Evolutionary conservation across 2,888 invertebrate species (phyloP), one percentile per base, ranked within the genome.

Genomic region (Lysandra coridon): DNA sequence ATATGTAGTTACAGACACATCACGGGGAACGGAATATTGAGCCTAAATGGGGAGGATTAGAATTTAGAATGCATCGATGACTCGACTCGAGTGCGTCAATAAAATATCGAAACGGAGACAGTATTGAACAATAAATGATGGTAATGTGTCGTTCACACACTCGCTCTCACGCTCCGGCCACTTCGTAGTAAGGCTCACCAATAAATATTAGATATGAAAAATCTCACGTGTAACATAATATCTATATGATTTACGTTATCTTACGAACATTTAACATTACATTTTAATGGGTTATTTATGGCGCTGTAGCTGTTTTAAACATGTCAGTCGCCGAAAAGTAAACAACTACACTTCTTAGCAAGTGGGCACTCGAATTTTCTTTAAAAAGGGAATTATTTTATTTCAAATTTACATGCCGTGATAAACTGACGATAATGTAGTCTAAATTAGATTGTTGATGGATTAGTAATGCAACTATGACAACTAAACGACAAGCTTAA

Each of bases 101-200:
- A 90, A 90, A 90, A 88, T 88, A 85, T 88, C 86, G 83, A 85
- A 86, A 87, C 85, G 83, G 82, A 82, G 82, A 83, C 83, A 81
- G 84, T 83, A 89, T 88, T 87, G 87, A 91, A 90, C 87, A 88
- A 91, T 90, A 91, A 92, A 89, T 89, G 87, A 90, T 89, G 88
- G 85, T 89, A 87, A 91, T 89, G 85, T 85, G 83, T 84, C 87
- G 90, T 91, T 92, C 91, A 91, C 91, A 91, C 91, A 85, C 83
- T 80, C 81, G 86, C 85, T 90, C 91, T 88, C 90, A 91, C 91
- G 90, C 90, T 86, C 86, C 83, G 81, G 85, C 88, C 90, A 89
- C 89, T 90, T 88, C 85, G 87, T 80, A 82, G 83, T 83, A 81
- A 83, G 81, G 80, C 80, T 81, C 82, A 82, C 82, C 83, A 83